These are phyloP conservation scores for Campylorhamphus procurvoides DNA, from an alignment of 2,113 vertebrate species.

Conservation along the genomic window DNA sequence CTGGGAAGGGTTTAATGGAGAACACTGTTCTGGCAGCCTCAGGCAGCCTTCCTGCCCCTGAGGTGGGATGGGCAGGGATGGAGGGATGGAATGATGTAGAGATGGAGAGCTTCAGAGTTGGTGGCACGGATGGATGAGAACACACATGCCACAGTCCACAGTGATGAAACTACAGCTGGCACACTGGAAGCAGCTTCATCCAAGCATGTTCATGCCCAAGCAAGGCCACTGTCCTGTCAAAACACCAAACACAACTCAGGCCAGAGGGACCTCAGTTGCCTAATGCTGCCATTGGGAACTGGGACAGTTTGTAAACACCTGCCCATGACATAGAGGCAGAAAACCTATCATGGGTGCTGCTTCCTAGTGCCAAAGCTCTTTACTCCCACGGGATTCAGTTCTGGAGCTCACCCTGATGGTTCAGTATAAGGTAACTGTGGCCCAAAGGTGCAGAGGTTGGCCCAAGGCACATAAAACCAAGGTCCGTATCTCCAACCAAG, in stretches of 20 bases:
- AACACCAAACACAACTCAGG: not conserved
- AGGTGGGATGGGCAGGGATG: not conserved
- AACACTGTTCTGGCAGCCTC: not conserved
- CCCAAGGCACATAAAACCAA: not conserved
- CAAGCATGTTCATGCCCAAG: not conserved
- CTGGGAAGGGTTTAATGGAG: not conserved
- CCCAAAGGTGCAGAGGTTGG: not conserved
- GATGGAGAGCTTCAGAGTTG: not conserved
- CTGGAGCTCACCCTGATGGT: not conserved
- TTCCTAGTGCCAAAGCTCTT: not conserved
- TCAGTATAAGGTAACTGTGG: not conserved
- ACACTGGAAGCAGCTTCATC: not conserved
- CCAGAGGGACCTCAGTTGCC: not conserved
- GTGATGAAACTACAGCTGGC: not conserved
- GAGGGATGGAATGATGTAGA: not conserved
- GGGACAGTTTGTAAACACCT: not conserved
- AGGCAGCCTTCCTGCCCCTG: not conserved
- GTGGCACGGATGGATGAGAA: not conserved
- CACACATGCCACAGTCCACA: not conserved
- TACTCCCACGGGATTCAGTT: rapidly evolving
- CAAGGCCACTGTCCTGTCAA: not conserved
- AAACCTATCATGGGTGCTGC: not conserved
- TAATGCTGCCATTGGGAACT: not conserved
- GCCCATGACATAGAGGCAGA: not conserved
- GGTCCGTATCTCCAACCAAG: not conserved